Conservation (phyloP, 2,113 vertebrate species). For the Mesocricetus auratus region DNA sequence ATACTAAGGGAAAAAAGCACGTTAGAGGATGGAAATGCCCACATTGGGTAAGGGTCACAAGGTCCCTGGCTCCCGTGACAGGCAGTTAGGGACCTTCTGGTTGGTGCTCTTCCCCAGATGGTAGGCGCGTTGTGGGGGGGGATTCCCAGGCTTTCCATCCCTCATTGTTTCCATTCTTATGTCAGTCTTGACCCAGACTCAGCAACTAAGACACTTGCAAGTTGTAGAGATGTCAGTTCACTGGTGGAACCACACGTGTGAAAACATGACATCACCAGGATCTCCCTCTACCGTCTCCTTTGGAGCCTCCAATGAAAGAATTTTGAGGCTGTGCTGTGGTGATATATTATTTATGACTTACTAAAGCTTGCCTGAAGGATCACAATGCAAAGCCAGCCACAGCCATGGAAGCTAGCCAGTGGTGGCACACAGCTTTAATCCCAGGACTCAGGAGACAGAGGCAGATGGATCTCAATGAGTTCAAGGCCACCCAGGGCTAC, state of each 20-base stretch:
- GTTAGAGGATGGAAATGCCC: background rate
- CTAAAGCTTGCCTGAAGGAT: too few species aligned
- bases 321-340: too few species aligned
- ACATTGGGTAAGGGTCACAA: background rate
- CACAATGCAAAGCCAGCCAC: too few species aligned
- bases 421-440: too few species aligned
- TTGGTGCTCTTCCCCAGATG: background rate
- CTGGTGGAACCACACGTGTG: background rate
- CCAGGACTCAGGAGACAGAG: too few species aligned
- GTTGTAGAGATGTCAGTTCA: background rate
- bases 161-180: background rate
- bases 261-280: too few species aligned
- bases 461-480: too few species aligned
- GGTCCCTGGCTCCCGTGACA: background rate
- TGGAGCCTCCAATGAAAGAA: background rate
- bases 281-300: too few species aligned
- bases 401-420: too few species aligned
- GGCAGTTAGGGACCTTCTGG: too few species aligned
- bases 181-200: background rate
- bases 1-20: background rate
- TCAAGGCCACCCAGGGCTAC: too few species aligned
- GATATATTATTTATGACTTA: too few species aligned
- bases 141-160: background rate
- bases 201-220: background rate
- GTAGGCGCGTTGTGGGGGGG: background rate